phyloP scores from a whole-genome alignment of 64 coral and sea anemone species.

The Stichodactyla mertensii region DNA sequence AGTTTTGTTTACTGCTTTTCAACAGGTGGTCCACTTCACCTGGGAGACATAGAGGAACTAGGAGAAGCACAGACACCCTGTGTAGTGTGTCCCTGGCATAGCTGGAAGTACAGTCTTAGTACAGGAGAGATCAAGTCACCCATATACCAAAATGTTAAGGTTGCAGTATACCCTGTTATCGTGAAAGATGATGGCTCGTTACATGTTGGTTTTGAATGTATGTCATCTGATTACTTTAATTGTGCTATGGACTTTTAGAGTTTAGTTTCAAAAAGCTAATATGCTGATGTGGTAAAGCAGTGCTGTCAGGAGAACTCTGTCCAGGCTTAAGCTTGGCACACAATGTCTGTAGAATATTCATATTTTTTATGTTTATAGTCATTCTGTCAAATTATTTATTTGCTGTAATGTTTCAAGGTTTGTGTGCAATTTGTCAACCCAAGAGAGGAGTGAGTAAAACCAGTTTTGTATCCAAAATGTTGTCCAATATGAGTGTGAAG shows the following conservation, averaged over 20 bases:
- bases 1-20: neutral
- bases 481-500: no score
- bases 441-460: no score
- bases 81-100: slow-evolving; percentile 79
- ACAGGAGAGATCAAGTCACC: slow-evolving; percentile 55
- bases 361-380: no score
- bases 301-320: no score
- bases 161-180: slow-evolving; percentile 55
- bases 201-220: slow-evolving; percentile 54
- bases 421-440: no score
- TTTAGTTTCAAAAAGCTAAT: neutral
- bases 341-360: neutral
- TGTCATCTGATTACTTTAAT: slow-evolving; percentile 63
- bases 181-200: slow-evolving; percentile 49
- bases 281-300: no score
- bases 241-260: slow-evolving; percentile 59
- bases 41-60: slow-evolving; percentile 82
- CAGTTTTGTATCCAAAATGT: no score
- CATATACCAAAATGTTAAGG: slow-evolving; percentile 11
- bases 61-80: slow-evolving; percentile 59
- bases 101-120: slow-evolving; percentile 53
- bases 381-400: no score
- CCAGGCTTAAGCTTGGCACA: neutral
- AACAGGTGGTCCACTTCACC: slow-evolving; percentile 79
- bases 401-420: no score